Conservation (phyloP, 2,888 invertebrate species). For the Imbricaverruca yamaguchii region DNA sequence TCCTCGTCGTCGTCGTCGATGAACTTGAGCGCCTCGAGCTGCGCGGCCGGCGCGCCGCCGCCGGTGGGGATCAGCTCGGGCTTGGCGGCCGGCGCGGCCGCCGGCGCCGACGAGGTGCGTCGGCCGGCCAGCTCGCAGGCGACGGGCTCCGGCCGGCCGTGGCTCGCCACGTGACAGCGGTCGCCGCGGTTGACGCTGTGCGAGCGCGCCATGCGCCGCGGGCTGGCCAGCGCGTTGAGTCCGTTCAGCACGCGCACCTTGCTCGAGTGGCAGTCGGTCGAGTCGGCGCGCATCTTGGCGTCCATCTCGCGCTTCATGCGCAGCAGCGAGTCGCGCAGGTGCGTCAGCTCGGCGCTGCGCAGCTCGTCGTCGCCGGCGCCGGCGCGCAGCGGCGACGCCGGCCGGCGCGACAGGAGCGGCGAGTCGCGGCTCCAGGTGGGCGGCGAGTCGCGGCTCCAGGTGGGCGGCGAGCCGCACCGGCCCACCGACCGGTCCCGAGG, state of each 20-base stretch:
- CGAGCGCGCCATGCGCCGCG: slow-evolving; percentile 1
- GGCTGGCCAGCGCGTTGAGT: not conserved
- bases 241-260: slow-evolving; percentile 9
- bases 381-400: not conserved
- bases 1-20: slow-evolving; percentile 24
- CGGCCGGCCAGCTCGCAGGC: not conserved
- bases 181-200: slow-evolving; percentile 14
- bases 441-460: not conserved
- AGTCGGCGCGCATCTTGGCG: slow-evolving; percentile 7
- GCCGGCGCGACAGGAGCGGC: not conserved
- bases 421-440: not conserved
- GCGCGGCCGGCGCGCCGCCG: slow-evolving; percentile 33
- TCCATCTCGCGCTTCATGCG: slow-evolving; percentile 5
- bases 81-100: not conserved
- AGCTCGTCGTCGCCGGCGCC: not conserved
- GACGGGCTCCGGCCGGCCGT: not conserved
- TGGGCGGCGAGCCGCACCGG: not conserved
- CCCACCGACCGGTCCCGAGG: not conserved
- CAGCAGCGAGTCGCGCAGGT: slow-evolving; percentile 17
- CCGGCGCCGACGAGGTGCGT: not conserved
- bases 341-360: not conserved
- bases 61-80: not conserved
- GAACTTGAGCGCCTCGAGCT: slow-evolving; percentile 28
- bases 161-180: slow-evolving; percentile 1
- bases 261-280: not conserved